Conservation (phyloP, 2,113 vertebrate genomes). For the Atractosteus spatula region DNA sequence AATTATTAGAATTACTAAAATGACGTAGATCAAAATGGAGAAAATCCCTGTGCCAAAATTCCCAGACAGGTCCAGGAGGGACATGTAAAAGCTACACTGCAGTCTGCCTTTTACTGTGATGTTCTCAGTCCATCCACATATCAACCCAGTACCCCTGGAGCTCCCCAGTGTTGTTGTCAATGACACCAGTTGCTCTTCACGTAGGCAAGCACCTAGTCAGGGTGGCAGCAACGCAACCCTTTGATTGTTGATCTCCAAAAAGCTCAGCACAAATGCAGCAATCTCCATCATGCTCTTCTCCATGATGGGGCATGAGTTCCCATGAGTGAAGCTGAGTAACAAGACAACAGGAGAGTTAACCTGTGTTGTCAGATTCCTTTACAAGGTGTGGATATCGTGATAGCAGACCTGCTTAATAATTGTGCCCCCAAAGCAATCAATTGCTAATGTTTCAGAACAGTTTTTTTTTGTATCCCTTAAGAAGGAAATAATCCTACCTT, state of each 20-base stretch:
- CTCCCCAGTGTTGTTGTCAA: conserved; percentile 70
- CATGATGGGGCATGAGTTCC: conserved; percentile 46
- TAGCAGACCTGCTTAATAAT: too few relatives aligned
- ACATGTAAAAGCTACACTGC: conserved; percentile 85
- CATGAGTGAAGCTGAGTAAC: conserved; percentile 25
- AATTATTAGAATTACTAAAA: not conserved
- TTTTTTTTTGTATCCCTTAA: not conserved
- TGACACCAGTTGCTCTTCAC: conserved; percentile 77
- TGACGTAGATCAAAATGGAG: conserved; percentile 51
- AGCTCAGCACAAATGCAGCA: conserved; percentile 41
- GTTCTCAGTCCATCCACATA: conserved; percentile 85
- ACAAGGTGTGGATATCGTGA: too few relatives aligned
- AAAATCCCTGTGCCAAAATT: conserved; percentile 75
- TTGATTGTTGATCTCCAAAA: not conserved
- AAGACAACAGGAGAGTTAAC: conserved; percentile 30
- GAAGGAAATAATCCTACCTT: not conserved
- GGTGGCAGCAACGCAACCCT: conserved; percentile 62
- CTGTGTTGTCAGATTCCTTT: too few relatives aligned
- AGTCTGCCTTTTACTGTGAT: conserved; percentile 73
- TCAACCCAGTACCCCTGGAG: conserved; percentile 86
- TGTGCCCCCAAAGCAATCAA: not conserved
- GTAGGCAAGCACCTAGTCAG: conserved; percentile 78
- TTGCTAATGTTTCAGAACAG: not conserved
- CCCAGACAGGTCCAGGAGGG: conserved; percentile 72
- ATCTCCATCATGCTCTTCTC: conserved; percentile 46